Base-by-base conservation (phyloP, 2,888 invertebrate species). In the Lysandra bellargus region DNA sequence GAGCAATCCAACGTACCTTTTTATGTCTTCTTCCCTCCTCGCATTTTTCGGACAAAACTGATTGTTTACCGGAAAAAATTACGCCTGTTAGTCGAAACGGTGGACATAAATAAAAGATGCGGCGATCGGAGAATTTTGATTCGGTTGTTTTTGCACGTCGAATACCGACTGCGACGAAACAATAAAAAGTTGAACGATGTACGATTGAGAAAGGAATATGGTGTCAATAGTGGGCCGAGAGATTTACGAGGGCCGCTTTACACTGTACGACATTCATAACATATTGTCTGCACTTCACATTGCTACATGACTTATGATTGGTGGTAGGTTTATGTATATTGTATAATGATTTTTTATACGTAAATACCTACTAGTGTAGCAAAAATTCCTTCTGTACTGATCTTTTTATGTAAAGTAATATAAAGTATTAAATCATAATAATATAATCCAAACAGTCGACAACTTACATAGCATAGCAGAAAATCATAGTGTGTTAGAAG, bases 1-100 rank as follows among this genome's bases (percentile, higher is more conserved):
- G 44, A 84, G 87, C 88, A 89, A 88, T 88, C 88, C 89, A 87
- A 83, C 83, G 84, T 84, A 87, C 87, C 89, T 94, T 94, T 94
- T 94, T 94, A 93, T 88, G 88, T 88, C 89, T 90, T 90, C 90
- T 89, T 92, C 91, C 86, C 91, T 91, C 90, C 89, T 89, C 91
- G 92, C 91, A 94, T 93, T 94, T 94, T 94, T 94, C 92, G 90
- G 91, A 86, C 92, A 94, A 94, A 94, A 94, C 90, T 93, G 93
- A 93, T 94, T 94, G 94, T 94, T 94, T 94, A 91, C 89, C 91
- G 94, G 94, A 94, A 94, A 94, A 94, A 94, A 94, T 94, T 92
- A 93, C 93, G 92, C 88, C 93, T 93, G 94, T 94, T 93, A 93
- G 92, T 87, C 90, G 91, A 89, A 91, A 88, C 89, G 89, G 87